Percentiles rank a stretch among this genome's conserved stretches.
Conservation (phyloP, 2,888 invertebrate genomes). For the Bellardia pandia region DNA sequence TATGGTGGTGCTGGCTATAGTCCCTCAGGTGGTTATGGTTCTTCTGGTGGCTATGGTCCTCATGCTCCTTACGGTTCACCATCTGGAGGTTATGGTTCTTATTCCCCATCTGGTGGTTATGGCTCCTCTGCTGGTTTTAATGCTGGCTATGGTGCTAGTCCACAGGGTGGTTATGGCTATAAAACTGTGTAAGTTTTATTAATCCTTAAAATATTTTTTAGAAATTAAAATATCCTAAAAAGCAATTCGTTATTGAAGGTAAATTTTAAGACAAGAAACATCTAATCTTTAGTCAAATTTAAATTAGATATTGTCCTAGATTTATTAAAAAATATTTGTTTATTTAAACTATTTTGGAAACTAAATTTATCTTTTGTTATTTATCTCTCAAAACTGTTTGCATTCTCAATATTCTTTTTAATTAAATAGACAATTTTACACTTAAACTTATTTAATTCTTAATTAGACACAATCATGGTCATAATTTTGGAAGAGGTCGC, state of each 20-base stretch:
- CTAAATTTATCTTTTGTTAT: too few species aligned
- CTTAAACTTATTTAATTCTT: constrained; percentile 23
- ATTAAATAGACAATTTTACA: background rate
- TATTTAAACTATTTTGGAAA: too few species aligned
- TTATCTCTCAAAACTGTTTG: background rate
- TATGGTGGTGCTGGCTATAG: constrained; percentile 36
- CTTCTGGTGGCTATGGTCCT: constrained; percentile 26
- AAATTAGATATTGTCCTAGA: too few species aligned
- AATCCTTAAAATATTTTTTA: background rate
- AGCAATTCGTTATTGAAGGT: too few species aligned
- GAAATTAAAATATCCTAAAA: too few species aligned
- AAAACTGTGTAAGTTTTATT: constrained; percentile 72
- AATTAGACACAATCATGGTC: constrained; percentile 41
- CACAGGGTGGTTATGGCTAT: constrained; percentile 59
- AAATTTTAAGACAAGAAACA: too few species aligned
- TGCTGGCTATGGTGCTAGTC: constrained; percentile 39
- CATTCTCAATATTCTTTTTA: background rate
- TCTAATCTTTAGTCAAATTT: too few species aligned
- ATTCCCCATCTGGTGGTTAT: constrained; percentile 50
- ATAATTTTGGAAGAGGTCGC: constrained; percentile 9
- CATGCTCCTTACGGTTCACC: constrained; percentile 12
- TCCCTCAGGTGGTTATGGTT: constrained; percentile 29
- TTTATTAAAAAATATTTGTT: too few species aligned
- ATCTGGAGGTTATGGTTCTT: constrained; percentile 22
- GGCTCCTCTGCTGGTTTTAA: constrained; percentile 25